Evolutionary conservation across 64 coral and sea anemone genomes (phyloP).

Genomic region (Hydrozoanthus tunicans): DNA sequence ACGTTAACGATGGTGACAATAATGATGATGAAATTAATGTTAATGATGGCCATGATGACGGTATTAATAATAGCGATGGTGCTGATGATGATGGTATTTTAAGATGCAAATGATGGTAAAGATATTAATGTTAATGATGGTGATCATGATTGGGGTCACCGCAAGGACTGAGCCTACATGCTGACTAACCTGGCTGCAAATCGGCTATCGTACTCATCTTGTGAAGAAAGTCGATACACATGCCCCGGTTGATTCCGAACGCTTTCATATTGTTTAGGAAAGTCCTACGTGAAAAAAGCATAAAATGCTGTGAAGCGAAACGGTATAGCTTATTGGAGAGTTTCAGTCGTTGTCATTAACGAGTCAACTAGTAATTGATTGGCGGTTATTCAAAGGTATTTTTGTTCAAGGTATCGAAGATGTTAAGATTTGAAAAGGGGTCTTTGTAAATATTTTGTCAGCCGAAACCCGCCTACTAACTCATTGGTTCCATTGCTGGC

Average conservation of each 20-base stretch:
- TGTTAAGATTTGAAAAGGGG: too few species aligned
- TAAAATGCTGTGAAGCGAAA: neutral
- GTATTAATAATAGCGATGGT: too few species aligned
- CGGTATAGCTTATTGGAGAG: neutral
- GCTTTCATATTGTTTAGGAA: conserved; percentile 94
- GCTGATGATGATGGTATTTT: too few species aligned
- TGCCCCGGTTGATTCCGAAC: conserved; percentile 75
- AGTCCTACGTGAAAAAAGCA: conserved; percentile 37
- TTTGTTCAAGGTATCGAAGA: too few species aligned
- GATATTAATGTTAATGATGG: neutral
- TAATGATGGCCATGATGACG: too few species aligned
- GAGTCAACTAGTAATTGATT: neutral
- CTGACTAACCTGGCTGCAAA: conserved; percentile 56
- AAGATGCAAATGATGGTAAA: neutral
- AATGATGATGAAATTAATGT: too few species aligned
- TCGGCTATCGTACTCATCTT: conserved; percentile 95
- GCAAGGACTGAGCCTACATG: neutral
- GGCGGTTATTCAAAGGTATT: neutral
- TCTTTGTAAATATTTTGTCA: too few species aligned
- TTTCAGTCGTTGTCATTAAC: neutral
- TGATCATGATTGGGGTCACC: too few species aligned
- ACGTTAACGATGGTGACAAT: too few species aligned
- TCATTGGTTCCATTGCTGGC: too few species aligned
- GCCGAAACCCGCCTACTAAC: too few species aligned
- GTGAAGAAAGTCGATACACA: conserved; percentile 78